Evolutionary conservation across 2,113 vertebrate genomes (phyloP).

Genomic region (Nyctibius bracteatus): DNA sequence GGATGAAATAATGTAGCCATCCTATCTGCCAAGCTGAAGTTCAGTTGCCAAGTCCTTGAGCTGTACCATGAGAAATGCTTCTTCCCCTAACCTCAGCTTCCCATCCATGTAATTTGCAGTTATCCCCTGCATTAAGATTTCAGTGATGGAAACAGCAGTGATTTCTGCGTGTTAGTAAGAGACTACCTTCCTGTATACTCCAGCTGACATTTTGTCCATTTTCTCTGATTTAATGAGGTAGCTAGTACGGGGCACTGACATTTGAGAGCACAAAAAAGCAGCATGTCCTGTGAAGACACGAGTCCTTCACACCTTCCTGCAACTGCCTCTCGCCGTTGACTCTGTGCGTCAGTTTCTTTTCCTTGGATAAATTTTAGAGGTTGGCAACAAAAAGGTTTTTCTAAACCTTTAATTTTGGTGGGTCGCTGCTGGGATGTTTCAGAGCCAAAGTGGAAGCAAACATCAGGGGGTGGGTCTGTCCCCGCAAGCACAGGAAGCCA

Average conservation of each 20-base stretch:
- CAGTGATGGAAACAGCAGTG: background rate
- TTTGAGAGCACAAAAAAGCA: background rate
- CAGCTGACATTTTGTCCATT: background rate
- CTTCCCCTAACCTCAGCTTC: background rate
- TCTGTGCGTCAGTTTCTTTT: background rate
- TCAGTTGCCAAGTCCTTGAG: background rate
- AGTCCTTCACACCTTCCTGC: background rate
- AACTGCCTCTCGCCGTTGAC: fast-evolving
- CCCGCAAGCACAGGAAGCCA: fast-evolving
- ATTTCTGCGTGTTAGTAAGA: background rate
- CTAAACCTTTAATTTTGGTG: background rate
- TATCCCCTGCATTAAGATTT: background rate
- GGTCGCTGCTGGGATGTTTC: background rate
- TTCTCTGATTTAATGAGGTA: background rate
- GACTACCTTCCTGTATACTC: background rate
- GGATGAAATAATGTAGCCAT: background rate
- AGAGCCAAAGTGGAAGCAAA: fast-evolving
- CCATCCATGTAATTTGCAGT: background rate
- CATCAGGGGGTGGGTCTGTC: no score
- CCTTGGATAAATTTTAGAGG: background rate
- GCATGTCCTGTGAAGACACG: background rate
- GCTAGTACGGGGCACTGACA: background rate
- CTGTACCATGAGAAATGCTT: background rate
- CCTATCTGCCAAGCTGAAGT: background rate
- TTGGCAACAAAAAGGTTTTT: background rate